phyloP scores from a whole-genome alignment of 2,113 vertebrate genomes.

The Notothenia coriiceps region DNA sequence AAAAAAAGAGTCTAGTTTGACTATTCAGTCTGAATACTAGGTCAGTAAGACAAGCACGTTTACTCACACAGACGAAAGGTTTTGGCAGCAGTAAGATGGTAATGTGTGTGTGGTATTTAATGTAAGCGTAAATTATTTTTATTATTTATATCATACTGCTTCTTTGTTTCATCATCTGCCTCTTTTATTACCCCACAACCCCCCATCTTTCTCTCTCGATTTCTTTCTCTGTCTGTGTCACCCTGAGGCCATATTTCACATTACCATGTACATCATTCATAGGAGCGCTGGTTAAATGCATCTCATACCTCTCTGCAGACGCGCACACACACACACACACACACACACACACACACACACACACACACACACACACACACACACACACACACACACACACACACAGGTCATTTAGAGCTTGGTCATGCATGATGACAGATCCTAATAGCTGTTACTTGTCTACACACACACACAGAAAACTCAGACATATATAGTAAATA shows the following conservation, averaged over 20 bases:
- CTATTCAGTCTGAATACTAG: background rate
- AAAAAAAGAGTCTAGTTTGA: background rate
- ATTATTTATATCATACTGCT: constrained; percentile 40
- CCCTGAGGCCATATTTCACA: constrained; percentile 71
- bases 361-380: constrained; percentile 39
- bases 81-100: background rate
- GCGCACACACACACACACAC: constrained; percentile 40
- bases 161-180: constrained; percentile 46
- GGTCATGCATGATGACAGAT: constrained; percentile 61
- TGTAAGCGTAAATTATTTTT: background rate
- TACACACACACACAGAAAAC: constrained; percentile 30
- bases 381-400: constrained; percentile 31
- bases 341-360: constrained; percentile 37
- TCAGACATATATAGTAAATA: constrained; percentile 33
- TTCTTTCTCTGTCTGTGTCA: constrained; percentile 47
- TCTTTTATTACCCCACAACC: background rate
- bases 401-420: constrained; percentile 35
- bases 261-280: constrained; percentile 74
- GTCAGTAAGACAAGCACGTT: background rate
- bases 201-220: constrained; percentile 13
- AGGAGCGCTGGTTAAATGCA: constrained; percentile 58
- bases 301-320: constrained; percentile 60
- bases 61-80: background rate
- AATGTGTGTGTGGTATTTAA: constrained; percentile 8
- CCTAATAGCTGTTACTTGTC: constrained; percentile 64